Base-by-base conservation (phyloP, 2,797 vertebrate genomes). In the Aselliscus stoliczkanus region DNA sequence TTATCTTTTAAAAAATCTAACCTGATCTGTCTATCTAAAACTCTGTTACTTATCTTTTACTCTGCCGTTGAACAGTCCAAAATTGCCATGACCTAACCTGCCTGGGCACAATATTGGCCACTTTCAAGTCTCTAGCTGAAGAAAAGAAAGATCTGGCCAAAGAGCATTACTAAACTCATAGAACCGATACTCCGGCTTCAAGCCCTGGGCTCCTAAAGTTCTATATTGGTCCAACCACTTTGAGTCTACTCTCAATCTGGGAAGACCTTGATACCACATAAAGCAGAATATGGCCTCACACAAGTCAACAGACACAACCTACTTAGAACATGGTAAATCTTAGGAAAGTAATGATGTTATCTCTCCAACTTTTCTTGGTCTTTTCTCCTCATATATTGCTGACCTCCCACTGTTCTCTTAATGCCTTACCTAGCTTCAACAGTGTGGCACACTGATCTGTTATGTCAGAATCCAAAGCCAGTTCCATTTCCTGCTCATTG, bases 281-380 rank as follows among this genome's bases (percentile, higher is more conserved):
- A 94, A 88, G 7, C 60, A 97, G 80, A 97, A 97, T 76, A 95
- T 82, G 93, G 80, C 69, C 89, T 97, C 94, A 82, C 83, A 96
- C 1, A 7, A 90, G 77, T 96, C 84, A 95, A 89, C 34, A 91
- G 93, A 97, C 52, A 96, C 79, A 3, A 89, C 77, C 87, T 96
- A 88, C 96, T 92, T 88, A 77, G 52, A 83, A 90, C 92, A 86
- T 39, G 79, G 56, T 72, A 83, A 95, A 50, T 90, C 42, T 95
- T 95, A 89, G 64, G 79, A 96, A 97, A 86, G 62, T 37, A 95
- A 69, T 47, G 39, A 67, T 37, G 31, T 62, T 67, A 81, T n/a
- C 37, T 80, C 44, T 93, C 50, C 62, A 87, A 69, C 31, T 70
- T 94, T 85, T 82, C 25, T 80, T 52, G 9, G 39, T 93, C 17